Evolutionary conservation across 2,797 vertebrate species (phyloP).

Genomic region (Galago senegalensis): DNA sequence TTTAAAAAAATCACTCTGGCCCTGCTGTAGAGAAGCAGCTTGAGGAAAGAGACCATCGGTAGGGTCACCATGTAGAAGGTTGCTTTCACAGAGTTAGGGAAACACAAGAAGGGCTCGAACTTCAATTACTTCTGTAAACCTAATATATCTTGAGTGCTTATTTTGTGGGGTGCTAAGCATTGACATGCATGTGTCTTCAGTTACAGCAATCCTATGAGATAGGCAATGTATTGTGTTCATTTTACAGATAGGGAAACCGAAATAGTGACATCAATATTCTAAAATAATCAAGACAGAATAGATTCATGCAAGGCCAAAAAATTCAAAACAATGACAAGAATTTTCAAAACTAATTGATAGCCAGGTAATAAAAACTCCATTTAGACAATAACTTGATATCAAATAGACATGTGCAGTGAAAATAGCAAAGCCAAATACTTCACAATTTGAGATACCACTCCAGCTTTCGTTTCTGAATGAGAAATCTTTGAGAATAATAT

Average conservation of each 20-base stretch:
- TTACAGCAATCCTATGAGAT: background rate
- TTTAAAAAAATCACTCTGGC: background rate
- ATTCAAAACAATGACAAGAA: slow-evolving; percentile 29
- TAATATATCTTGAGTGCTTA: background rate
- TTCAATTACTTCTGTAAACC: background rate
- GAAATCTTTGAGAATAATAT: slow-evolving; percentile 23
- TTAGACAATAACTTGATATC: background rate
- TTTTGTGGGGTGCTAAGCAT: background rate
- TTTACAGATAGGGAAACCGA: background rate
- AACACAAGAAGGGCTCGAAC: background rate
- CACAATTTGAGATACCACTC: background rate
- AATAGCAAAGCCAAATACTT: background rate
- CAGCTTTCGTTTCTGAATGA: slow-evolving; percentile 38
- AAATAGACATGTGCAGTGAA: slow-evolving; percentile 18
- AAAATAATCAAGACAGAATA: slow-evolving; percentile 55
- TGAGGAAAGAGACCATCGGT: background rate
- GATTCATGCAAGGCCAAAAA: background rate
- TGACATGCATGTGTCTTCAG: background rate
- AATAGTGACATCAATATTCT: background rate
- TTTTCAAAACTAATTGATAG: slow-evolving; percentile 30
- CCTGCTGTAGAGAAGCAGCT: background rate
- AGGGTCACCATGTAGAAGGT: background rate
- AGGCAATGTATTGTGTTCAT: background rate
- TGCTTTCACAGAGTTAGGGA: background rate
- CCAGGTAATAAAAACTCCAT: background rate